phyloP scores from a whole-genome alignment of 2,113 vertebrate species.

The Indicator maculatus region DNA sequence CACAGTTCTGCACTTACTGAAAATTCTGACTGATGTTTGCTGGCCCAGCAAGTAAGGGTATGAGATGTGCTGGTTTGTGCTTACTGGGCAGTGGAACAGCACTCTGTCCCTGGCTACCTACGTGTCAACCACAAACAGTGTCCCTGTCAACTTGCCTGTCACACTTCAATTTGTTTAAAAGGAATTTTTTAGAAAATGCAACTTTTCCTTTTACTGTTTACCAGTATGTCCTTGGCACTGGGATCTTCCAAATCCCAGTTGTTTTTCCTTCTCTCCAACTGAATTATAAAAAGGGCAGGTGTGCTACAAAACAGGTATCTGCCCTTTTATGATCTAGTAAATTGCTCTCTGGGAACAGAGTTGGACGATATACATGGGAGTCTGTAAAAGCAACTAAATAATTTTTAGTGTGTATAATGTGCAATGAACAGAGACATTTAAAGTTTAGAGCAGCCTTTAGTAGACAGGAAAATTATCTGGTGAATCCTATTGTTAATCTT shows the following conservation, averaged over 20 bases:
- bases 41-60: slow-evolving; percentile 18
- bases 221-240: neutral
- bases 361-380: neutral
- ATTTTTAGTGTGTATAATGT: neutral
- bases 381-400: neutral
- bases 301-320: neutral
- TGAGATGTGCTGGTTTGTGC: neutral
- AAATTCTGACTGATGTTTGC: slow-evolving; percentile 54
- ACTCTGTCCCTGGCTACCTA: neutral
- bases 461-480: neutral
- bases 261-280: neutral
- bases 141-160: neutral
- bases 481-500: slow-evolving; percentile 23
- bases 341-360: neutral
- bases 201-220: neutral
- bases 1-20: slow-evolving; percentile 52
- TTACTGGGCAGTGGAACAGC: neutral
- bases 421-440: neutral
- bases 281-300: neutral
- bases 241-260: neutral
- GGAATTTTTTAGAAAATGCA: neutral
- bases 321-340: neutral
- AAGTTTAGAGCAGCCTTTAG: slow-evolving; percentile 6
- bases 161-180: neutral
- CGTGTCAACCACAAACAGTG: neutral